Conservation (phyloP, 2,113 vertebrate species). For the Xiphias gladius region DNA sequence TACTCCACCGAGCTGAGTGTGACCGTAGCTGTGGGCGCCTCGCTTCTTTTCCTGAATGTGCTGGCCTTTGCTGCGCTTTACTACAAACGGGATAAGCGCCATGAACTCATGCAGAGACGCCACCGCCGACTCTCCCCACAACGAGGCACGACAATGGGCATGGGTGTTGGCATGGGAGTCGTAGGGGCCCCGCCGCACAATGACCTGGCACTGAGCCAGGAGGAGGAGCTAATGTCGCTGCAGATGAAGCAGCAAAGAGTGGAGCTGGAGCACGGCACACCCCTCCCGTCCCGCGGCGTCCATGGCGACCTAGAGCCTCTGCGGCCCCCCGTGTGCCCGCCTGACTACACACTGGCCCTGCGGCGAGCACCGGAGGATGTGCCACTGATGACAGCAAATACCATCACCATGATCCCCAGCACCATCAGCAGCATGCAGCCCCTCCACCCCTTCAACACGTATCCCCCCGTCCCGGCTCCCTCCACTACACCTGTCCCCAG, state of each 20-base stretch:
- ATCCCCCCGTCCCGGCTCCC: constrained; percentile 93
- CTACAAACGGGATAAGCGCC: constrained; percentile 99
- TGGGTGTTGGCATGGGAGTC: constrained; percentile 78
- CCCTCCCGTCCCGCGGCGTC: constrained; percentile 79
- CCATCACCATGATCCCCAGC: constrained; percentile 98
- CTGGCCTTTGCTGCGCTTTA: constrained; percentile 97
- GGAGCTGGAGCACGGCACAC: constrained; percentile 90
- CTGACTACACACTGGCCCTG: constrained; percentile 98
- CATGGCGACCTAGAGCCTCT: constrained; percentile 84
- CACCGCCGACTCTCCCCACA: constrained; percentile 89
- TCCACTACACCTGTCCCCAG: constrained; percentile 91
- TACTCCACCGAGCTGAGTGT: constrained; percentile 98
- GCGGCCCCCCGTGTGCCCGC: constrained; percentile 92
- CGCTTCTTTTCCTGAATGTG: constrained; percentile 96
- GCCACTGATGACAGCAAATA: constrained; percentile 97
- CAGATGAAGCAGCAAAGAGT: constrained; percentile 99
- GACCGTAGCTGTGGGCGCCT: constrained; percentile 96
- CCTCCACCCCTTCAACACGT: constrained; percentile 98
- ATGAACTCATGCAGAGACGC: constrained; percentile 94
- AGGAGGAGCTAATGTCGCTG: constrained; percentile 99
- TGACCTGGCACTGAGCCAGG: constrained; percentile 95
- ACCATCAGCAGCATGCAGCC: constrained; percentile 98
- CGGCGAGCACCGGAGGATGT: constrained; percentile 97
- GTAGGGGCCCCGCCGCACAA: constrained; percentile 86
- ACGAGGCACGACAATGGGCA: constrained; percentile 82